Evolutionary conservation across 2,888 invertebrate species (phyloP), one percentile per base, ranked within the genome.

Genomic region (Pediacus dermestoides): DNA sequence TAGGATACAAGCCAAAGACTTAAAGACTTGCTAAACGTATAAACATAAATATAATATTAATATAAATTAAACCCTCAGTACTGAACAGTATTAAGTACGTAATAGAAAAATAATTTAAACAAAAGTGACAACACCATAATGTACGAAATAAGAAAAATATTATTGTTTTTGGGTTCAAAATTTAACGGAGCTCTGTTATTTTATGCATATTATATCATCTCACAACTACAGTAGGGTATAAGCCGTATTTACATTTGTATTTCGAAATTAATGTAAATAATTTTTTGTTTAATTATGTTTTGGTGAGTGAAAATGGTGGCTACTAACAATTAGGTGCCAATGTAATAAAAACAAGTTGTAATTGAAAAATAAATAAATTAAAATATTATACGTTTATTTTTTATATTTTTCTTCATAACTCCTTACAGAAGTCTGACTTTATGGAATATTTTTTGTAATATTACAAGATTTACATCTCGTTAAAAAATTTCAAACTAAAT

Each of bases 261-360:
- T 40, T 27, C 34, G 32, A 42, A 46, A 47, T 38, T 41, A 51
- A 46, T 47, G 47, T 44, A 48, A 48, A 48, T 52, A 50, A 52
- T 53, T 46, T 48, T 46, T 34, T 50, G 48, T 51, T 51, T 50
- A 53, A 51, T 51, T 49, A 44, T 49, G 39, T 44, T 50, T 51
- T 50, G 44, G 49, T 46, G 52, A 50, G 47, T 42, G 46, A 39
- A 39, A 50, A 50, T 46, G 53, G 51, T 56, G 56, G 56, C 57
- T 55, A 55, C 54, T 57, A 53, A 51, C 38, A 28, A 7, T 52
- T 53, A 57, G 54, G 57, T 58, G 58, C 58, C 58, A 57, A 59
- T 59, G 55, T 56, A 56, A 54, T 54, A 34, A 46, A 37, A 33
- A 9, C 28, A 12, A 47, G 39, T 42, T 47, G 44, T 48, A 48